A percentile compares a stretch with the other conserved stretches of the same genome.
Conservation (phyloP, 2,888 invertebrate species). For the Lasioglossum vierecki region DNA sequence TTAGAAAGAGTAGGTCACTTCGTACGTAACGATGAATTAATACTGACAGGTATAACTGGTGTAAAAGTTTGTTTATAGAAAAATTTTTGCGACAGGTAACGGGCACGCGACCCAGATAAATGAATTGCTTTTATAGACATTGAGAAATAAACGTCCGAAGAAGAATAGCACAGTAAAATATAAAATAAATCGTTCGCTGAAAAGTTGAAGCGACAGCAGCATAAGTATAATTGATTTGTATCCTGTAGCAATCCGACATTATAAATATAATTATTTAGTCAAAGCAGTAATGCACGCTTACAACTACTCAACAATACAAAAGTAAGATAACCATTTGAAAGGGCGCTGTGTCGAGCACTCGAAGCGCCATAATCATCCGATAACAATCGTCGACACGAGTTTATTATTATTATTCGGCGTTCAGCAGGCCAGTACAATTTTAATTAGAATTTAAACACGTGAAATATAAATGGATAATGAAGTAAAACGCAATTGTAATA, state of each 20-base stretch:
- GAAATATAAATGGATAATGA: neutral
- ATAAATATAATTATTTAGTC: neutral
- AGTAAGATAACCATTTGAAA: neutral
- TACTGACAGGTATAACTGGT: too few species aligned
- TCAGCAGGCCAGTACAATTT: neutral
- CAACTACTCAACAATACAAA: neutral
- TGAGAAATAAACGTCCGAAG: too few species aligned
- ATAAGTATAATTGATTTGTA: neutral
- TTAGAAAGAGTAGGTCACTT: too few species aligned
- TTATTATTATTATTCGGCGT: neutral
- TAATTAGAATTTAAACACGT: neutral
- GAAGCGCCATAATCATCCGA: too few species aligned
- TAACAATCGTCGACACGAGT: neutral
- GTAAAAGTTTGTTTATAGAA: fast-evolving
- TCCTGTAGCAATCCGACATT: neutral
- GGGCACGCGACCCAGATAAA: too few species aligned
- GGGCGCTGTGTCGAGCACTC: neutral
- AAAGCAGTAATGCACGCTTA: neutral
- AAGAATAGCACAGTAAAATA: too few species aligned
- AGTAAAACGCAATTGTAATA: neutral
- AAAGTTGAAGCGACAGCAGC: neutral
- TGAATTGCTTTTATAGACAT: too few species aligned
- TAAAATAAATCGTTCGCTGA: too few species aligned
- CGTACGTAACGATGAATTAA: too few species aligned
- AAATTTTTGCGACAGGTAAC: too few species aligned